Evolutionary conservation across 2,888 invertebrate species (phyloP), one percentile per base, ranked within the genome.

Genomic region (Trichogramma evanescens): DNA sequence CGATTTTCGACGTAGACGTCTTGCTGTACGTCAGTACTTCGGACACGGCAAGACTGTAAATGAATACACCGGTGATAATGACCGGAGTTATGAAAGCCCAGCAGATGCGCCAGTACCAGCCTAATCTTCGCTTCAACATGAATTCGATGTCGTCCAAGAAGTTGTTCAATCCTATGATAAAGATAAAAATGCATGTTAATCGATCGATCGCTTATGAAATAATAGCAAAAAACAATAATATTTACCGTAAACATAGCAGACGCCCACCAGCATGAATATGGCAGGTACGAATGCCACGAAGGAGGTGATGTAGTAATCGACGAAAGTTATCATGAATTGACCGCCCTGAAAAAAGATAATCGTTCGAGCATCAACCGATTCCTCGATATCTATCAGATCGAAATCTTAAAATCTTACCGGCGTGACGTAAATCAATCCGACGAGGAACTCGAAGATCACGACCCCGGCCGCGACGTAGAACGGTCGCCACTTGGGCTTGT

Each of bases 41-140:
- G 55, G 84, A 82, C 0, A 84, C 83, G 0, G 80, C 73, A 13
- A 90, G 75, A 3, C 89, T 88, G 72, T 90, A 91, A n/a, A 89
- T 69, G 68, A 91, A 84, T 57, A 92, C 90, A 0, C 81, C 71
- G 2, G 84, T 77, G 80, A 92, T 83, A 64, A 89, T 80, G 0
- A 82, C 88, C 86, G 74, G 93, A 2, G 89, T 89, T 44, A 90
- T 75, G n/a, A 91, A 50, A 4, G 84, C 84, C 93, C 93, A 93
- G 66, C 89, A 90, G 44, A 89, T 70, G 61, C 89, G 83, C 92
- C 91, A 93, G 74, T 91, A 93, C 39, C 84, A 68, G 75, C 86
- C 83, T 0, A 86, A 82, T 73, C 84, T 85, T 51, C 81, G 81
- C 26, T 85, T 84, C 68, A 89, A 78, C 92, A 93, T 93, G 74